Base-by-base conservation (phyloP, 2,797 vertebrate species). In the Hippopotamyrus pictus region DNA sequence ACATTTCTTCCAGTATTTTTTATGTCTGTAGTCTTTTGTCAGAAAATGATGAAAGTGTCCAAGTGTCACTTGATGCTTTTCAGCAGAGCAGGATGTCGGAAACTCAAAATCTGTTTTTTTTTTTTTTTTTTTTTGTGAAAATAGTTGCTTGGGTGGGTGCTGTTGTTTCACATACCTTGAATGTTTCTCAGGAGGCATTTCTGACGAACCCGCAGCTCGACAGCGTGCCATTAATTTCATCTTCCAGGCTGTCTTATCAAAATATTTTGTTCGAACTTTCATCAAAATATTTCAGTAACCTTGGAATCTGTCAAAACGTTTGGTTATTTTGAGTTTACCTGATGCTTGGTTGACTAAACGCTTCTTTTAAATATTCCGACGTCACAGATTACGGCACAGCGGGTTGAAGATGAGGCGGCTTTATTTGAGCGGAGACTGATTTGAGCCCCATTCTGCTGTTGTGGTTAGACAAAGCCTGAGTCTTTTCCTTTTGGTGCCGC, bases 291-390 rank as follows among this genome's bases (percentile, higher is more conserved):
- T 91, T 90, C 92, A 92, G 94, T 95, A 92, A 95, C 95, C 94
- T 94, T 95, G 94, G 94, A 94, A 94, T 94, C 94, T 93, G 92
- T 95, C 93, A 95, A 94, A 96, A 96, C 94, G 95, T 91, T 91
- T 82, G 92, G 93, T 91, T 93, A 94, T 93, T 92, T 89, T 91
- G 90, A 88, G 93, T 94, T 94, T 93, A 95, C 94, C 94, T 93
- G 93, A 93, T 86, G 86, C 90, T 82, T 62, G 7, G 92, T 92
- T 73, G 89, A 92, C 90, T 85, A 89, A 92, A 94, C 89, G 90
- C 88, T 90, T 90, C 91, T 91, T 89, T 91, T 86, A 91, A 92
- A 93, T 93, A 93, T 92, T 93, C 90, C 89, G 29, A 87, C 90
- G 79, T 94, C 92, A 91, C 92, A 91, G 92, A 92, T 94, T 92